Percentiles rank a stretch among this genome's conserved stretches.
These are phyloP conservation scores for Diarsia rubi DNA, from an alignment of 2,888 invertebrate genomes.

Conservation along the genomic window DNA sequence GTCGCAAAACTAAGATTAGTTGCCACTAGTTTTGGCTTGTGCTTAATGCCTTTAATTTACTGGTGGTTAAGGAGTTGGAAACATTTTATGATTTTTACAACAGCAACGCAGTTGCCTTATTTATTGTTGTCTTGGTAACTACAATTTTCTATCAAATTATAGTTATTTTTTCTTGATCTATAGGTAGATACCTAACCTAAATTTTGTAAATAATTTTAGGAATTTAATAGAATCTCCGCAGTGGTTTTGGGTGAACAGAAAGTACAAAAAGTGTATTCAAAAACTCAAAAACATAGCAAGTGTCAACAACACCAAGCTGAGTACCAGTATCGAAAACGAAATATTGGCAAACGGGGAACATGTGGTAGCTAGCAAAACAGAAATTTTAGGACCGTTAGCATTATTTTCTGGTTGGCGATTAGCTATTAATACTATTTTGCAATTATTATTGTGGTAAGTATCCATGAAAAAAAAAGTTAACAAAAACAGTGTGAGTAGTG, in stretches of 20 bases:
- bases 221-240: conserved; percentile 92
- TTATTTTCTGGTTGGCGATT: conserved; percentile 91
- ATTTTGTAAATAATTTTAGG: conserved; percentile 75
- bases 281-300: conserved; percentile 90
- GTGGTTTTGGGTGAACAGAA: conserved; percentile 91
- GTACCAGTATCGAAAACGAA: conserved; percentile 81
- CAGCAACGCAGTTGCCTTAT: conserved; percentile 72
- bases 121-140: conserved; percentile 79
- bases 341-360: conserved; percentile 67
- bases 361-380: conserved; percentile 72
- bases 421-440: conserved; percentile 89
- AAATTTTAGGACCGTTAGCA: conserved; percentile 87
- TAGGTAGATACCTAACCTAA: not conserved
- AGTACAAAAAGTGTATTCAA: conserved; percentile 84
- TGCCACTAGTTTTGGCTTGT: conserved; percentile 74
- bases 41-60: conserved; percentile 76
- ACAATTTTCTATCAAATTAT: not conserved
- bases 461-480: not conserved
- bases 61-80: conserved; percentile 82
- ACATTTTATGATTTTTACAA: conserved; percentile 76
- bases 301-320: conserved; percentile 87
- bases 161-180: not conserved
- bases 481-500: not conserved
- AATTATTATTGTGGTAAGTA: conserved; percentile 90
- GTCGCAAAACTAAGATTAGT: conserved; percentile 74